Base-by-base conservation (phyloP, 2,797 vertebrate genomes). In the Erithacus rubecula region DNA sequence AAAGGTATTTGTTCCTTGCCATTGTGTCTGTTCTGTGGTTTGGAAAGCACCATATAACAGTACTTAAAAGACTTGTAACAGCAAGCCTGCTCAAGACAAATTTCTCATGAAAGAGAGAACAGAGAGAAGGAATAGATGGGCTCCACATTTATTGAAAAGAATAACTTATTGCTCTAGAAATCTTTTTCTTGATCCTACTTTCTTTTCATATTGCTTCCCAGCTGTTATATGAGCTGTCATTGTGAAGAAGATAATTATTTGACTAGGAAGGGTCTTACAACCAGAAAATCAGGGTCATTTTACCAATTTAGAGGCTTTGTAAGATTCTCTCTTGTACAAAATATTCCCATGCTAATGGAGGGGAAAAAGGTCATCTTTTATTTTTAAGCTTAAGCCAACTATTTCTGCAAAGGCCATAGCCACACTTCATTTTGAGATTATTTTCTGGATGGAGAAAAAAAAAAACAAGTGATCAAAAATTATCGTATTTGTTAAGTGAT, bases 331-430 rank as follows among this genome's bases (percentile, higher is more conserved):
- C 21, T 68, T 1, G 0, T 8, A 34, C 3, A 64, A 91, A 63
- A 55, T n/a, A 19, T 46, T 5, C 10, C 4, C 4, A 36, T 24
- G 8, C 0, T 91, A 71, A 65, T 43, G 6, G 1, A n/a, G 3
- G 2, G 11, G 2, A 9, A 64, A 32, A 15, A 2, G 49, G 3
- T 1, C 39, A 3, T 44, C 44, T 8, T 26, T 37, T 23, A n/a
- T 75, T 68, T 56, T 43, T 51, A 29, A 78, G 3, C 3, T 87
- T 26, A 53, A 49, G 47, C 3, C 2, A 43, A n/a, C 5, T 20
- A 19, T 49, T 86, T 67, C 13, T 63, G 19, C 10, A 69, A 44
- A 83, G 37, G 9, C 15, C 32, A 9, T 46, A 8, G 27, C 2
- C 11, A 41, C 7, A 10, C 5, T 83, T 75, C 20, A 46, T 4